A percentile compares a stretch with the other conserved stretches of the same genome.
Evolutionary conservation across 2,888 invertebrate genomes (phyloP).

Genomic region (Chrysotoxum bicinctum): DNA sequence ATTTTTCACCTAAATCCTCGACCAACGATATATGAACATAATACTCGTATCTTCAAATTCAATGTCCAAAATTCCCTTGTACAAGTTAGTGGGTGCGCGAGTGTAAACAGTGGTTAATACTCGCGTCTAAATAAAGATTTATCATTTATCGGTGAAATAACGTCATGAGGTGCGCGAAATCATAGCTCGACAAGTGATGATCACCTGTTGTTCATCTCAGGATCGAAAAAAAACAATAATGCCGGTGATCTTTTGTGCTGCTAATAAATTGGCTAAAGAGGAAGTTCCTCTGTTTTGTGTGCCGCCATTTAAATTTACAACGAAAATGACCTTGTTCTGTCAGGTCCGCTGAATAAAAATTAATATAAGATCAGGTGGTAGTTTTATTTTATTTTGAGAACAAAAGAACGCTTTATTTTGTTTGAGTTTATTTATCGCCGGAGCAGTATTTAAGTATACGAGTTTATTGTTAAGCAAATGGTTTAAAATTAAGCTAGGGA

Average conservation of each 20-base stretch:
- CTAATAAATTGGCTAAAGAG: constrained; percentile 18
- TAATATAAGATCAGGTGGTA: constrained; percentile 53
- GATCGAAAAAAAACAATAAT: constrained; percentile 50
- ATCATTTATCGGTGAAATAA: constrained; percentile 51
- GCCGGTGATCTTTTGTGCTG: constrained; percentile 47
- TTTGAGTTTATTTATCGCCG: neutral
- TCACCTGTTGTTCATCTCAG: constrained; percentile 67
- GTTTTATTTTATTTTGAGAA: constrained; percentile 7
- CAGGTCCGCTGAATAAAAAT: constrained; percentile 17
- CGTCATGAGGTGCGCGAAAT: constrained; percentile 59
- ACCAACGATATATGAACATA: neutral
- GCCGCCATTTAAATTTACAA: constrained; percentile 21
- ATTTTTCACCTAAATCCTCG: constrained; percentile 24
- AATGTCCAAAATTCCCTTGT: neutral
- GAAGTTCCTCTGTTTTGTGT: constrained; percentile 42
- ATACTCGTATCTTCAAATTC: neutral
- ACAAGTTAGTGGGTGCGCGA: constrained; percentile 47
- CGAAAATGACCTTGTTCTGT: constrained; percentile 44
- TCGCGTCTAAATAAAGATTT: constrained; percentile 48
- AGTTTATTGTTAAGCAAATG: too few species aligned
- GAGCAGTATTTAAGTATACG: neutral
- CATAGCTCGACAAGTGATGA: constrained; percentile 60
- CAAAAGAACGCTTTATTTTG: neutral
- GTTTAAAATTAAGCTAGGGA: too few species aligned
- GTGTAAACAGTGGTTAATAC: constrained; percentile 32